phyloP scores from a whole-genome alignment of 30 jellyfish, hydroid and myxozoan species.

The Cassiopea andromeda region DNA sequence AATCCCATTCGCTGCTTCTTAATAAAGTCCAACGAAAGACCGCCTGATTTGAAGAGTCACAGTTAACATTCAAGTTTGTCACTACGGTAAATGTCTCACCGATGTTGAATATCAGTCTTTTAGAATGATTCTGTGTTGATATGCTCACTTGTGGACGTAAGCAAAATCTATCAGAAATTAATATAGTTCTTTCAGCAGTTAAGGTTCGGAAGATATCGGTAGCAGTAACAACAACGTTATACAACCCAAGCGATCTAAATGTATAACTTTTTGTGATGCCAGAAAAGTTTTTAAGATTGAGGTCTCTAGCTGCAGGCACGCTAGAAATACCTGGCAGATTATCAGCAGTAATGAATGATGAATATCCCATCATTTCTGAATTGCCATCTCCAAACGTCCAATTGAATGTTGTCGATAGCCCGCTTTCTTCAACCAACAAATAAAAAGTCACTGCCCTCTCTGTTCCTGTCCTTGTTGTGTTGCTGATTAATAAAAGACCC shows the following conservation, averaged over 20 bases:
- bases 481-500: conserved; percentile 15
- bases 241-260: conserved; percentile 16
- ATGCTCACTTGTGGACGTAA: conserved; percentile 37
- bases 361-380: neutral
- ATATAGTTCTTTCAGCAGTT: conserved; percentile 29
- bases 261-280: conserved; percentile 9
- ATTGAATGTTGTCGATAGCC: neutral
- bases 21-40: conserved; percentile 30
- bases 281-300: neutral
- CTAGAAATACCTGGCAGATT: conserved; percentile 6
- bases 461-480: neutral
- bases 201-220: conserved; percentile 14
- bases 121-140: neutral
- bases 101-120: conserved; percentile 6
- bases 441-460: conserved; percentile 15
- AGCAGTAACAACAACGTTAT: conserved; percentile 9
- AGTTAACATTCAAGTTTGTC: conserved; percentile 22
- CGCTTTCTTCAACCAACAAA: conserved; percentile 32
- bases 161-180: conserved; percentile 21
- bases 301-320: conserved; percentile 8
- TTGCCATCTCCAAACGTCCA: conserved; percentile 64
- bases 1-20: neutral
- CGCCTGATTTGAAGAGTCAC: conserved; percentile 47
- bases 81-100: conserved; percentile 42
- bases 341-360: conserved; percentile 16